Conservation (phyloP, 2,113 vertebrate genomes). For the Gymnobelideus leadbeateri region DNA sequence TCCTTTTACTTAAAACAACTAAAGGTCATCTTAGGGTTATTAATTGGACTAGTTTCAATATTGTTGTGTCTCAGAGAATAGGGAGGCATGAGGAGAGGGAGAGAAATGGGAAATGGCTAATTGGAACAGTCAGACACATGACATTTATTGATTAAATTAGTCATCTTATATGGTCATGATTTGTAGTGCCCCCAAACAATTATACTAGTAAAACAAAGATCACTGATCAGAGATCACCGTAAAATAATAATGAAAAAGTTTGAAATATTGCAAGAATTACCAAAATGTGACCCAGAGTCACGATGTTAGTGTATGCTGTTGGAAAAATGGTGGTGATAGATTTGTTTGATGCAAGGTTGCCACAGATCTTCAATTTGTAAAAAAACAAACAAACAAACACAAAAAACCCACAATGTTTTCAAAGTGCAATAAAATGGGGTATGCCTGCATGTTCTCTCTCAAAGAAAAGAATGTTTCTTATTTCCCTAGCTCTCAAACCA, state of each 20-base stretch:
- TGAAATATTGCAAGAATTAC: neutral
- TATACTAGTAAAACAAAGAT: neutral
- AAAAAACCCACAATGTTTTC: neutral
- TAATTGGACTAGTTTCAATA: neutral
- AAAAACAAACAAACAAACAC: neutral
- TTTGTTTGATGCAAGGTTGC: neutral
- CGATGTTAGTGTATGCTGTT: no score
- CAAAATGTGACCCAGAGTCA: neutral
- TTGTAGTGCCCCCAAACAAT: neutral
- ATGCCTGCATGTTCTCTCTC: neutral
- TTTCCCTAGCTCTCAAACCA: neutral
- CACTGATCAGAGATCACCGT: neutral
- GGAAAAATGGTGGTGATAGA: neutral
- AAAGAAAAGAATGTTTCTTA: neutral
- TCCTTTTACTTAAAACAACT: no score
- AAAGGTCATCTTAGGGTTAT: neutral
- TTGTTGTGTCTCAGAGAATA: neutral
- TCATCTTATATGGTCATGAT: neutral
- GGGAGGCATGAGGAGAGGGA: neutral
- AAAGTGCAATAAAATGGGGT: neutral
- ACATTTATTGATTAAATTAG: neutral
- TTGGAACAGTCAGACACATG: neutral
- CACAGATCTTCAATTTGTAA: neutral
- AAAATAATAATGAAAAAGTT: neutral
- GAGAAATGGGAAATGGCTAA: neutral